Conservation (phyloP, 1,140 invertebrate species). For the Samia ricini region DNA sequence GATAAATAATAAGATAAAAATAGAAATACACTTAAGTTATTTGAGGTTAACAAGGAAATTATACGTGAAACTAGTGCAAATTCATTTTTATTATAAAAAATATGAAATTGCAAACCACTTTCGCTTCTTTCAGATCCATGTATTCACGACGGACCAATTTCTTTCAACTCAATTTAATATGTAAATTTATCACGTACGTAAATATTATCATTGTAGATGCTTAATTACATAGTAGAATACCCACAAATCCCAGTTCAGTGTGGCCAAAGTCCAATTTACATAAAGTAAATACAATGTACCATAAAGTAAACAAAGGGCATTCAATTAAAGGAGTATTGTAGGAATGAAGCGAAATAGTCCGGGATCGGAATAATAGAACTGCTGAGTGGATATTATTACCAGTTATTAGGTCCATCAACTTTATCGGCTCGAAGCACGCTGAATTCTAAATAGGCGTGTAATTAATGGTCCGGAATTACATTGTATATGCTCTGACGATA, state of each 20-base stretch:
- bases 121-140: too few species aligned
- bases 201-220: background rate
- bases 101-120: too few species aligned
- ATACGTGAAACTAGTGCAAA: too few species aligned
- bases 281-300: constrained; percentile 6
- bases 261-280: constrained; percentile 1
- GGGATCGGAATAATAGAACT: constrained; percentile 27
- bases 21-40: too few species aligned
- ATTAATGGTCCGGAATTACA: constrained; percentile 16
- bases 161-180: too few species aligned
- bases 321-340: constrained; percentile 35
- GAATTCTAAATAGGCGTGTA: constrained; percentile 38
- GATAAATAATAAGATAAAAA: too few species aligned
- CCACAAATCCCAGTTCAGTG: background rate
- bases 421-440: constrained; percentile 29
- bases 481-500: background rate
- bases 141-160: too few species aligned
- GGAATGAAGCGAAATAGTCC: constrained; percentile 15
- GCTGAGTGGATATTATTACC: constrained; percentile 35
- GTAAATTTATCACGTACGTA: too few species aligned
- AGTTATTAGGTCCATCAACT: constrained; percentile 38
- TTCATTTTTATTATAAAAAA: too few species aligned
- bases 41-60: too few species aligned
- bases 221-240: background rate
- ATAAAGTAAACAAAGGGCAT: constrained; percentile 32